Conservation (phyloP, 2,113 vertebrate species). For the Heloderma charlesbogerti region DNA sequence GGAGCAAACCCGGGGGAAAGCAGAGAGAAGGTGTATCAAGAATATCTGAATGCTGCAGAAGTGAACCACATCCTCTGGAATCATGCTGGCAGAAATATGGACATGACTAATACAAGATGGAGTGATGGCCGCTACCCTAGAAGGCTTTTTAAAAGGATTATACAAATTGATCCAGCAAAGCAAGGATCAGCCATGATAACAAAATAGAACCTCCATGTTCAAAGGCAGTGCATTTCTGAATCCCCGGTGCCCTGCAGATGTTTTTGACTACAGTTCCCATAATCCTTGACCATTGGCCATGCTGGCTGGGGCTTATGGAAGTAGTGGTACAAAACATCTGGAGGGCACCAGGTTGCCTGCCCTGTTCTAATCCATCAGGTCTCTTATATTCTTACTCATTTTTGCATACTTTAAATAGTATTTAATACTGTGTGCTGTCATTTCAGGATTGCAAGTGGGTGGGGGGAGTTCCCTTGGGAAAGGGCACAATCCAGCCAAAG, state of each 20-base stretch:
- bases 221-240: too few relatives aligned
- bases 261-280: too few relatives aligned
- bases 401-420: background rate
- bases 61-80: background rate
- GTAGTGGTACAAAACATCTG: too few relatives aligned
- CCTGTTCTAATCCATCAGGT: background rate
- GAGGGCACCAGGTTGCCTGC: too few relatives aligned
- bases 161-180: background rate
- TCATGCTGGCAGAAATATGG: background rate
- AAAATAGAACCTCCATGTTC: background rate
- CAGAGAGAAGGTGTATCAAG: too few relatives aligned
- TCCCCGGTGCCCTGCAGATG: too few relatives aligned
- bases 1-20: background rate
- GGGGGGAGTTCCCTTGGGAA: background rate
- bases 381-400: background rate
- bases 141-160: too few relatives aligned
- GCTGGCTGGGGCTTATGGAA: too few relatives aligned
- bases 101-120: background rate
- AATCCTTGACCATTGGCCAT: too few relatives aligned
- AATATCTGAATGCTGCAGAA: background rate
- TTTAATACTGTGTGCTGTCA: background rate
- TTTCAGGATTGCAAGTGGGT: background rate
- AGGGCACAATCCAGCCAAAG: background rate
- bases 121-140: too few relatives aligned
- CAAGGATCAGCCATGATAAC: background rate